Base-by-base conservation (phyloP, 2,888 invertebrate genomes). In the Keiferia lycopersicella region DNA sequence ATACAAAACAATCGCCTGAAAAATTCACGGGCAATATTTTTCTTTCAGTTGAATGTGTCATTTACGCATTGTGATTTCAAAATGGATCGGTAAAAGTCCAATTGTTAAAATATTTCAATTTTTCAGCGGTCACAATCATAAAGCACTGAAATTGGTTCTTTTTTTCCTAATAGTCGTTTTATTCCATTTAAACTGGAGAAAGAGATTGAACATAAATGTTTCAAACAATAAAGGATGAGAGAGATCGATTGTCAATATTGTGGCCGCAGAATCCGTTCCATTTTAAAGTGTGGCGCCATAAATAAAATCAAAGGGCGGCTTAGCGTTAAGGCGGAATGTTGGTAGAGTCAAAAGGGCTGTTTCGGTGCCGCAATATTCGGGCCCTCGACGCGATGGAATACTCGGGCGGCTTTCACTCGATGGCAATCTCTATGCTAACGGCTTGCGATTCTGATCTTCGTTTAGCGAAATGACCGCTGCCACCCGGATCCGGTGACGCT, bases 341-440 rank as follows among this genome's bases (percentile, higher is more conserved):
- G 82, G 88, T 79, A 79, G 73, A 86, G 84, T 86, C 81, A 80
- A 81, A 85, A 84, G 82, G 86, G 84, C 82, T 84, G 85, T 87
- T 87, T 83, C 76, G 84, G 79, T 72, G 81, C 85, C 87, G 85
- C 89, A 89, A 90, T 91, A 89, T 88, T 85, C 82, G 77, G 79
- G 78, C 84, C 88, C 85, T 86, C 87, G 84, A 87, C 87, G 84
- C 83, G 88, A 89, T 88, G 87, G 88, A 89, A 87, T 89, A 87
- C 88, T 87, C 83, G 84, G 84, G 82, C 82, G 86, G 87, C 86
- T 86, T 87, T 86, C 88, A 87, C 87, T 90, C 88, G 90, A 90
- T 91, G 84, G 87, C 91, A 90, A 91, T 91, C 90, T 91, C 91
- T 91, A 91, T 91, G 91, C 91, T 91, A 91, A 91, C 88, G 89